Evolutionary conservation across 2,113 vertebrate genomes (phyloP).

Genomic region (Kobus ellipsiprymnus): DNA sequence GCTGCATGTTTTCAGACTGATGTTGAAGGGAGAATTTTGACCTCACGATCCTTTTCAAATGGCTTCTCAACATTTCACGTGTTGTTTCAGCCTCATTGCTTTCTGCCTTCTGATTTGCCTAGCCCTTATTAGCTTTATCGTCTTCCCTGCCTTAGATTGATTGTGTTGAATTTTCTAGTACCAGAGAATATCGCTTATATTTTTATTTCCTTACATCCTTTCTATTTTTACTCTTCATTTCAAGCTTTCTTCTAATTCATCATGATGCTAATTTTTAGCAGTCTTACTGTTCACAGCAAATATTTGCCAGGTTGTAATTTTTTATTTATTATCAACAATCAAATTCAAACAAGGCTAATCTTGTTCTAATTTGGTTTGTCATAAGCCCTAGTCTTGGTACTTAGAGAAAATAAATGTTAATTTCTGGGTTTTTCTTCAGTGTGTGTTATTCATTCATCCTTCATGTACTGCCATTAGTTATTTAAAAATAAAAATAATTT

Average conservation of each 20-base stretch:
- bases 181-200: not conserved
- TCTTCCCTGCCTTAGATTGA: slow-evolving; percentile 1
- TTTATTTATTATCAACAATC: slow-evolving; percentile 70
- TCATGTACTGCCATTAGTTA: not conserved
- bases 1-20: not conserved
- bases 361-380: slow-evolving; percentile 66
- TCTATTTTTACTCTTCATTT: slow-evolving; percentile 50
- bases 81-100: not conserved
- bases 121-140: slow-evolving; percentile 43
- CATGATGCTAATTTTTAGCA: slow-evolving; percentile 51
- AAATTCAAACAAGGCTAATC: slow-evolving; percentile 65
- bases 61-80: slow-evolving; percentile 43
- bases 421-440: slow-evolving; percentile 71
- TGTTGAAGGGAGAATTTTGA: slow-evolving; percentile 7
- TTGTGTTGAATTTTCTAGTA: slow-evolving; percentile 48
- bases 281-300: slow-evolving; percentile 67
- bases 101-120: not conserved
- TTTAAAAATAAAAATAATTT: not conserved
- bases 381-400: slow-evolving; percentile 43
- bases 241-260: slow-evolving; percentile 63
- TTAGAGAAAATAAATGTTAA: slow-evolving; percentile 60
- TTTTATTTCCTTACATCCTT: slow-evolving; percentile 47
- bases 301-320: slow-evolving; percentile 76
- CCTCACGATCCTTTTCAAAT: slow-evolving; percentile 13
- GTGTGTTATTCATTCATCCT: not conserved